Percentiles rank a stretch among this genome's conserved stretches.
These are phyloP conservation scores for Myopa testacea DNA, from an alignment of 2,888 invertebrate genomes.

Conservation along the genomic window DNA sequence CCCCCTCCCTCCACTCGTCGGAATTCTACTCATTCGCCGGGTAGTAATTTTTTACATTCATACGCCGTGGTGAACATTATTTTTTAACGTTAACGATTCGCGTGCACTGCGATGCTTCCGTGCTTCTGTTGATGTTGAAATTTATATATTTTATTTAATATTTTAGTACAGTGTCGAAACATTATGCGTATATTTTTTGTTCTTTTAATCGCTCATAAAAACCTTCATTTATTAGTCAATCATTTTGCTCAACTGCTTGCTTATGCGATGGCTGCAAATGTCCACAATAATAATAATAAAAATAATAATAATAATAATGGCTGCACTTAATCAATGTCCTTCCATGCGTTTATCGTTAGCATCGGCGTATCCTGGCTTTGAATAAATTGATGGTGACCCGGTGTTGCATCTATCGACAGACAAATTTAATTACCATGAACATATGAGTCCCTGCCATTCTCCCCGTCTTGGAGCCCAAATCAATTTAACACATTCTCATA, in stretches of 20 bases:
- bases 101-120: no score
- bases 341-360: background rate
- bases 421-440: background rate
- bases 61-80: no score
- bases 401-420: background rate
- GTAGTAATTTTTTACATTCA: no score
- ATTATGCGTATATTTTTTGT: no score
- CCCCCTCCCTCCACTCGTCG: no score
- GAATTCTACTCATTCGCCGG: no score
- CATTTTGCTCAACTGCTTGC: background rate
- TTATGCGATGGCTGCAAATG: background rate
- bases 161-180: no score
- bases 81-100: no score
- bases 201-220: no score
- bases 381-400: background rate
- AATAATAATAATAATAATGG: background rate
- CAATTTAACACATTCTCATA: constrained; percentile 1
- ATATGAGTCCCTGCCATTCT: no score
- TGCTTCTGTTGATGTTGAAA: no score
- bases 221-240: background rate
- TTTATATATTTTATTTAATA: no score
- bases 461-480: background rate
- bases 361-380: background rate
- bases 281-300: background rate
- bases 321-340: background rate